Conservation (phyloP, 2,797 vertebrate genomes). For the Pseudochirops corinnae region DNA sequence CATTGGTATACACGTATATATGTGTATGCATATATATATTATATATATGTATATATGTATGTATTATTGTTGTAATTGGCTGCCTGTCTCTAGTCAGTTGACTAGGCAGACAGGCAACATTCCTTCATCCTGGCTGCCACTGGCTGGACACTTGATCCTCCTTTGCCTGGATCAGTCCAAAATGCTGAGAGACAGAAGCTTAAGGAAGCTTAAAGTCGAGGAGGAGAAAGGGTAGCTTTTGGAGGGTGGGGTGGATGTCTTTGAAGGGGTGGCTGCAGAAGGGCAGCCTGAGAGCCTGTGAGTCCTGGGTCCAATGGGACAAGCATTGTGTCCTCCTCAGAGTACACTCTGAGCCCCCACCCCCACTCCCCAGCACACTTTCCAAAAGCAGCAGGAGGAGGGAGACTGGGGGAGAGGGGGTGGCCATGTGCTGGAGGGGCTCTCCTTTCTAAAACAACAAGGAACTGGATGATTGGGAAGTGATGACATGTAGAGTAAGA, state of each 20-base stretch:
- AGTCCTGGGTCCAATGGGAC: neutral
- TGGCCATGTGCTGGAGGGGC: neutral
- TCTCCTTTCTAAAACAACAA: neutral
- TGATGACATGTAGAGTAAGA: constrained; percentile 47
- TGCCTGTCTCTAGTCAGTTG: neutral
- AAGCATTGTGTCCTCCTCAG: neutral
- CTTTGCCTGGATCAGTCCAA: constrained; percentile 6
- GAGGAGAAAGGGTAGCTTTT: neutral
- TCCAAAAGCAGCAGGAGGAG: constrained; percentile 8
- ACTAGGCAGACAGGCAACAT: constrained; percentile 6
- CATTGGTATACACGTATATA: no score
- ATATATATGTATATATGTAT: no score
- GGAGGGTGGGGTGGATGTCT: neutral
- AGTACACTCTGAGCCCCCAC: neutral
- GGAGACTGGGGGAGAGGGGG: neutral
- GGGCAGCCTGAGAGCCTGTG: neutral
- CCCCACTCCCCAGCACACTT: neutral
- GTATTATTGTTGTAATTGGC: neutral
- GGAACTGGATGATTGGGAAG: neutral
- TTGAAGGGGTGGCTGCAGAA: neutral
- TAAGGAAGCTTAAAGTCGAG: constrained; percentile 24
- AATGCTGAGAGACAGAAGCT: constrained; percentile 49
- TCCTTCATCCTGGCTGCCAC: neutral
- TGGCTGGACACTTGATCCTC: constrained; percentile 14
- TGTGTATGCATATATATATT: no score